phyloP scores from a whole-genome alignment of 1,140 invertebrate genomes.

The Magallana angulata region DNA sequence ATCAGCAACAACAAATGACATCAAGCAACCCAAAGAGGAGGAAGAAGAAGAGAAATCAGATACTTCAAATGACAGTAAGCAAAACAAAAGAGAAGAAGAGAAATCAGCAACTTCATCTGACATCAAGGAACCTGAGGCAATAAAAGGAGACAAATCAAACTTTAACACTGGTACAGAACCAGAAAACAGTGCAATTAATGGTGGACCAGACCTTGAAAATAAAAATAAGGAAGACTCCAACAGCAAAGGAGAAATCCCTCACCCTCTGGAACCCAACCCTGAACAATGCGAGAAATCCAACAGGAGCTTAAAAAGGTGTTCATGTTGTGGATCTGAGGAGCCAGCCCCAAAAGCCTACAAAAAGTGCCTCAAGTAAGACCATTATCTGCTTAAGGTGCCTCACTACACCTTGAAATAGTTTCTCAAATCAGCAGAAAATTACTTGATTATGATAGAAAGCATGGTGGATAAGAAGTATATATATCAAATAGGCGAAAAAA shows the following conservation, averaged over 20 bases:
- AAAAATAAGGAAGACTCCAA: not conserved
- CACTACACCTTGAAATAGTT: no score
- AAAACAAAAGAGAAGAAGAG: not conserved
- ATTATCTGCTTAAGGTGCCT: no score
- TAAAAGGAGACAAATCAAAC: no score
- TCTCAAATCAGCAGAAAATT: no score
- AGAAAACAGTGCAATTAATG: no score
- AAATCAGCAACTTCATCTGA: not conserved
- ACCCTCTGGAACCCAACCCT: not conserved
- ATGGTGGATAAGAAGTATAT: no score
- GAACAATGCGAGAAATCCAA: not conserved
- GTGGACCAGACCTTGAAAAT: no score
- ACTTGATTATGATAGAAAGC: no score
- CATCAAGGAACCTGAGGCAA: no score
- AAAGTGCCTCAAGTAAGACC: constrained; percentile 62
- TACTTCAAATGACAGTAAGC: not conserved
- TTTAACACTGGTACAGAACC: no score
- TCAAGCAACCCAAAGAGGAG: not conserved
- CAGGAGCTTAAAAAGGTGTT: constrained; percentile 40
- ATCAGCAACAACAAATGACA: not conserved
- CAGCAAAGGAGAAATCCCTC: not conserved
- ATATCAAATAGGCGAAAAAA: no score
- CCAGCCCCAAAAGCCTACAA: constrained; percentile 57
- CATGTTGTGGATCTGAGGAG: constrained; percentile 55
- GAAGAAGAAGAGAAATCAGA: not conserved